Percentiles rank a stretch among this genome's conserved stretches.
These are phyloP conservation scores for Gouania willdenowi DNA, from an alignment of 2,797 vertebrate genomes.

Conservation along the genomic window DNA sequence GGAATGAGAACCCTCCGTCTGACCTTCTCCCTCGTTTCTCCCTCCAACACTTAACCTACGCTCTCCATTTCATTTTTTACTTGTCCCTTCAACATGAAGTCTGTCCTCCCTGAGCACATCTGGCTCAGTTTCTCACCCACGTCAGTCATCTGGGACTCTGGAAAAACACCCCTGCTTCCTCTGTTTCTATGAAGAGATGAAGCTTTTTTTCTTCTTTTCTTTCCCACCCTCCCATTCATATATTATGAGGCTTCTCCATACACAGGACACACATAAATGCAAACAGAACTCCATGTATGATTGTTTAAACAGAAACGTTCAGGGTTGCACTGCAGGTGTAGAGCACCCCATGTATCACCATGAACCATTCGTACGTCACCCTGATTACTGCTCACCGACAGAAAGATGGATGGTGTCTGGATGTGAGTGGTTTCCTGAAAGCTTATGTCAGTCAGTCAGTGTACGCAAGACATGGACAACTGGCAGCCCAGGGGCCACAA, in stretches of 20 bases:
- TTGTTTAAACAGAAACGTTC: too few species aligned
- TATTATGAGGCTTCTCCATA: not conserved
- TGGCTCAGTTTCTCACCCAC: not conserved
- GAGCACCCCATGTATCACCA: not conserved
- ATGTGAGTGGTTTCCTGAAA: not conserved
- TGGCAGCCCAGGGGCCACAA: too few species aligned
- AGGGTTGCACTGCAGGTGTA: too few species aligned
- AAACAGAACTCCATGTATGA: too few species aligned
- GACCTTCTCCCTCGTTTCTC: constrained; percentile 22
- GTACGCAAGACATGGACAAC: too few species aligned
- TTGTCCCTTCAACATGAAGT: constrained; percentile 15
- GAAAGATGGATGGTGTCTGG: constrained; percentile 2
- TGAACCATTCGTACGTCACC: constrained; percentile 3
- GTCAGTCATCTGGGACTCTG: constrained; percentile 12
- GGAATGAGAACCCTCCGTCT: constrained; percentile 32
- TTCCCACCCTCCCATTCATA: not conserved
- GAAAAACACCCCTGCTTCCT: constrained; percentile 14
- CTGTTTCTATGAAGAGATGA: constrained; percentile 18
- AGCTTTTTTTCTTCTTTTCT: not conserved
- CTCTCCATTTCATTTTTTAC: constrained; percentile 15
- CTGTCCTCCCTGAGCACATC: not conserved
- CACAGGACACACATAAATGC: too few species aligned
- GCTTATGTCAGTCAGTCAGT: too few species aligned
- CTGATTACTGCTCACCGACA: not conserved
- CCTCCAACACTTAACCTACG: constrained; percentile 5